Conservation (phyloP, 2,888 invertebrate genomes). For the Steinernema scapterisci region DNA sequence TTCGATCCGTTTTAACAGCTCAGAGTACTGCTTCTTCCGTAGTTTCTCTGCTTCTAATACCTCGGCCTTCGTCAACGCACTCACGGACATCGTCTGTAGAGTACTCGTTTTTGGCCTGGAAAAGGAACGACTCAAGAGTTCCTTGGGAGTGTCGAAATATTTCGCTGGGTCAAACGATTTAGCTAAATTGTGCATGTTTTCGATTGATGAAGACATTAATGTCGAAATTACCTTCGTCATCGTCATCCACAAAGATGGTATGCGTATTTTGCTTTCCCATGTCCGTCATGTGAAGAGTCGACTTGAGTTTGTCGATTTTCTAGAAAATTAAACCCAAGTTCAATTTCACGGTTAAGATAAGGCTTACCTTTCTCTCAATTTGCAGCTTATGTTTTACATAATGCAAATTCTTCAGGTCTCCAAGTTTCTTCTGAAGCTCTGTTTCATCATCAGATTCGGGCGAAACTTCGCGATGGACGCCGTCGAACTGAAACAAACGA, state of each 20-base stretch:
- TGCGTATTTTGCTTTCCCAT: slow-evolving; percentile 46
- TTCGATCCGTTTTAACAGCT: slow-evolving; percentile 60
- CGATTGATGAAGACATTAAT: slow-evolving; percentile 80
- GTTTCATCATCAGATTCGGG: slow-evolving; percentile 76
- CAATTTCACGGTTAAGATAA: too few species aligned
- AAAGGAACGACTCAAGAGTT: slow-evolving; percentile 75
- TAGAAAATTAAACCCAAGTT: too few species aligned
- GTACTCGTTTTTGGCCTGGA: slow-evolving; percentile 73
- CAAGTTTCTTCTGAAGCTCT: slow-evolving; percentile 81
- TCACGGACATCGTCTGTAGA: slow-evolving; percentile 42
- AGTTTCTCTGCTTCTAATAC: slow-evolving; percentile 54
- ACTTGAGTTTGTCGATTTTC: slow-evolving; percentile 62
- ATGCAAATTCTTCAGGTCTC: slow-evolving; percentile 87
- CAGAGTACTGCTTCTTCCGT: slow-evolving; percentile 58
- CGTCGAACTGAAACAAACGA: slow-evolving; percentile 46
- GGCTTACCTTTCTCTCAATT: slow-evolving; percentile 61
- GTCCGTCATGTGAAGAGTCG: slow-evolving; percentile 57
- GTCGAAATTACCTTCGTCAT: slow-evolving; percentile 60
- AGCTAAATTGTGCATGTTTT: slow-evolving; percentile 68
- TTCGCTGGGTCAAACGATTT: slow-evolving; percentile 76
- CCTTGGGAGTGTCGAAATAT: slow-evolving; percentile 79
- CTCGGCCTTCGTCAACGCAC: slow-evolving; percentile 32
- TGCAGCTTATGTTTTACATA: slow-evolving; percentile 80
- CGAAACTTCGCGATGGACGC: slow-evolving; percentile 74
- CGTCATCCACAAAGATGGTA: slow-evolving; percentile 60